These are phyloP conservation scores for Regulus satrapa DNA, from an alignment of 2,113 vertebrate species.

Conservation along the genomic window DNA sequence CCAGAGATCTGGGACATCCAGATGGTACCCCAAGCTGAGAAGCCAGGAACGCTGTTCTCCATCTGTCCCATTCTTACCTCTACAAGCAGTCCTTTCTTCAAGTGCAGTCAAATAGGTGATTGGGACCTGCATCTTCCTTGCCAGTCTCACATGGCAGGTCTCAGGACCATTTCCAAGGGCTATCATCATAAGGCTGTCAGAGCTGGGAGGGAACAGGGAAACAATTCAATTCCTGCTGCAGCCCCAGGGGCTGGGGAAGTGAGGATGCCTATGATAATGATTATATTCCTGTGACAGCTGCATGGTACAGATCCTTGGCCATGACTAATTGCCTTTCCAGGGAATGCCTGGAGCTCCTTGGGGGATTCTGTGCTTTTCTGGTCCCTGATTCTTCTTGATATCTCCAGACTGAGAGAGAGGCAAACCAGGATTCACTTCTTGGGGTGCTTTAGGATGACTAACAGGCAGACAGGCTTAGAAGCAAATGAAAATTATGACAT, in stretches of 20 bases:
- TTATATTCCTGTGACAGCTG: constrained; percentile 34
- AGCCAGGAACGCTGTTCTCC: not conserved
- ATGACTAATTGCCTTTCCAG: constrained; percentile 38
- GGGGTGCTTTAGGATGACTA: not conserved
- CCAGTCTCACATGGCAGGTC: not conserved
- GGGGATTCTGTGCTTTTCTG: not conserved
- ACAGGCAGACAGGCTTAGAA: not conserved
- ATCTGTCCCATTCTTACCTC: not conserved
- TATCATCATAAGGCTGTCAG: not conserved
- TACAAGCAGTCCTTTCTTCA: not conserved
- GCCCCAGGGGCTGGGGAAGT: not conserved
- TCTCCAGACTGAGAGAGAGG: not conserved
- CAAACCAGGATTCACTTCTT: not conserved
- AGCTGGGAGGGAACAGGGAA: not conserved
- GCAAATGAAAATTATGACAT: not conserved
- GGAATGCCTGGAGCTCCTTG: constrained; percentile 2
- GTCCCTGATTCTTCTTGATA: not conserved
- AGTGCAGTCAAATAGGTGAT: not conserved
- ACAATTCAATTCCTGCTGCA: not conserved
- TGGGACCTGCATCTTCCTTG: not conserved
- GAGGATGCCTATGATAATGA: not conserved
- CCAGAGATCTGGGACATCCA: not conserved
- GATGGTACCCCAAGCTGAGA: not conserved
- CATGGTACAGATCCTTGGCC: not conserved
- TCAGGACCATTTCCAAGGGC: not conserved